Evolutionary conservation across 2,113 vertebrate species (phyloP).

Genomic region (Bucco capensis): DNA sequence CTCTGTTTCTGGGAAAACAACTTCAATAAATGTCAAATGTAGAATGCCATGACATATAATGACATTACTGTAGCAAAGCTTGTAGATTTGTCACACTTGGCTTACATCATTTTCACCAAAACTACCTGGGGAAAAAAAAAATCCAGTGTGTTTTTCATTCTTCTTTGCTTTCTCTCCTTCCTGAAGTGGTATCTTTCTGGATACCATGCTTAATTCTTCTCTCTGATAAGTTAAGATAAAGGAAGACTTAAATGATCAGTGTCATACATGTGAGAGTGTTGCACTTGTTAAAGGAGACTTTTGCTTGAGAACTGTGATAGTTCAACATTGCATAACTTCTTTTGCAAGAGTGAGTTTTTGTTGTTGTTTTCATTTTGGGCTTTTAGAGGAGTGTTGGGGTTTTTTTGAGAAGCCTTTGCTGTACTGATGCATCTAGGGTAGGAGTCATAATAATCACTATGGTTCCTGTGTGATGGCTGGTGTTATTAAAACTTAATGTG

Average conservation of each 20-base stretch:
- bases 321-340: not conserved
- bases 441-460: not conserved
- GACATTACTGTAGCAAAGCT: not conserved
- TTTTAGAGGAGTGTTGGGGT: rapidly evolving
- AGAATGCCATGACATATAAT: not conserved
- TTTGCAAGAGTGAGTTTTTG: not conserved
- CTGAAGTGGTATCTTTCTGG: not conserved
- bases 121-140: not conserved
- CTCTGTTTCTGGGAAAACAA: not conserved
- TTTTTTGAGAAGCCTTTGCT: not conserved
- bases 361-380: no score
- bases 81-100: not conserved
- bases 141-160: not conserved
- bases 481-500: not conserved
- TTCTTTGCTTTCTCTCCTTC: not conserved
- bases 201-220: not conserved
- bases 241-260: not conserved
- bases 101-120: not conserved
- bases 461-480: not conserved
- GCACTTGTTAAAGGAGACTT: not conserved
- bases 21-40: conserved; percentile 4
- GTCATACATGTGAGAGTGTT: not conserved
- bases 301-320: not conserved
- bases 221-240: not conserved
- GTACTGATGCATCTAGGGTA: not conserved